These are phyloP conservation scores for Pristionchus arcanus DNA, from an alignment of 2,888 invertebrate genomes.

Conservation along the genomic window DNA sequence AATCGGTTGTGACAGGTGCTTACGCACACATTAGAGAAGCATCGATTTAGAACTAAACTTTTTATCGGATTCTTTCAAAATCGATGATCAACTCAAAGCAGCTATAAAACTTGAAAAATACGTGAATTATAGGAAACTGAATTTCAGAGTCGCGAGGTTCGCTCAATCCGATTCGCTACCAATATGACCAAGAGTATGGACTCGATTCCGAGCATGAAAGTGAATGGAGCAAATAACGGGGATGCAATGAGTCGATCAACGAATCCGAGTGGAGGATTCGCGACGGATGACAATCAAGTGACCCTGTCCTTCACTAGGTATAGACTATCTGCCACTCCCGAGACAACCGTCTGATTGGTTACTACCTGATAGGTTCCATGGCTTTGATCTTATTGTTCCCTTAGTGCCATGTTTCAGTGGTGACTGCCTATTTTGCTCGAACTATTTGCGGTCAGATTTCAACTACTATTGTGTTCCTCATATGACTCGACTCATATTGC, in stretches of 20 bases:
- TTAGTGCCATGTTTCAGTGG: too few relatives aligned
- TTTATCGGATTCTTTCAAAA: neutral
- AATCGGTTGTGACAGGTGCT: constrained; percentile 47
- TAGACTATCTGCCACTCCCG: constrained; percentile 48
- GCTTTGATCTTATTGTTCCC: too few relatives aligned
- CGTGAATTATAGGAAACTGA: too few relatives aligned
- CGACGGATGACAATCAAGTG: constrained; percentile 47
- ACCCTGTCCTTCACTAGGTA: constrained; percentile 53
- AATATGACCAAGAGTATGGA: constrained; percentile 53
- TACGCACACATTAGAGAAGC: constrained; percentile 16
- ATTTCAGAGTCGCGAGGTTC: constrained; percentile 42
- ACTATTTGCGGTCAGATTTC: too few relatives aligned
- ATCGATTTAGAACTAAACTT: neutral
- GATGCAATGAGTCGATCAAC: constrained; percentile 37
- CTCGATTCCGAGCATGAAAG: constrained; percentile 42
- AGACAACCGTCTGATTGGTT: constrained; percentile 35
- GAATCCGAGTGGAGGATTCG: constrained; percentile 29
- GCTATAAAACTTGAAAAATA: too few relatives aligned
- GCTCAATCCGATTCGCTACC: constrained; percentile 48
- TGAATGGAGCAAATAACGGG: neutral
- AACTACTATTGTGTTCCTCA: too few relatives aligned
- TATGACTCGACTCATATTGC: too few relatives aligned
- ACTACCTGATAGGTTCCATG: too few relatives aligned
- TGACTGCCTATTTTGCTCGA: too few relatives aligned
- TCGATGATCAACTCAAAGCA: neutral